These are phyloP conservation scores for Brachyhypopomus occidentalis DNA, from an alignment of 2,113 vertebrate species.

Conservation along the genomic window DNA sequence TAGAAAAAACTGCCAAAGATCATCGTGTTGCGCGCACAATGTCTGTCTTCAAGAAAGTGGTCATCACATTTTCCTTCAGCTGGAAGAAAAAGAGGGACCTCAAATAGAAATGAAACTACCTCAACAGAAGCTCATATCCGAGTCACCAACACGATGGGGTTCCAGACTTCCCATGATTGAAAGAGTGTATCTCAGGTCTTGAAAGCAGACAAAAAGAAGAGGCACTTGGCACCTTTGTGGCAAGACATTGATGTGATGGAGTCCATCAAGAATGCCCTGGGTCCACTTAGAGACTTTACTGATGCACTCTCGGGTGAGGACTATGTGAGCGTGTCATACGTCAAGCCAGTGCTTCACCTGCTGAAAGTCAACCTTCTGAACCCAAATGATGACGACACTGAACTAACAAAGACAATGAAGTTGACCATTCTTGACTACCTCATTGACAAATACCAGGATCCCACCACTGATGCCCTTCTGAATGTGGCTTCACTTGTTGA, in stretches of 20 bases:
- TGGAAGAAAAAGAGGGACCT: constrained; percentile 34
- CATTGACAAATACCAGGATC: constrained; percentile 29
- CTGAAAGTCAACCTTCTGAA: constrained; percentile 14
- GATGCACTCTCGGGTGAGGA: constrained; percentile 22
- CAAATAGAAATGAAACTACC: constrained; percentile 21
- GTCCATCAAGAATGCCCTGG: constrained; percentile 26
- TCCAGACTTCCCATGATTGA: constrained; percentile 27
- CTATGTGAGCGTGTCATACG: constrained; percentile 11
- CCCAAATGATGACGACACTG: constrained; percentile 5
- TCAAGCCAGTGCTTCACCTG: not conserved
- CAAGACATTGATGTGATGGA: constrained; percentile 32
- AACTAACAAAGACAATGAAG: constrained; percentile 13
- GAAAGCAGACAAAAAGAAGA: constrained; percentile 17
- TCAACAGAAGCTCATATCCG: constrained; percentile 12
- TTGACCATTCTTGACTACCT: not conserved
- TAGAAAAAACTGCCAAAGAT: constrained; percentile 35
- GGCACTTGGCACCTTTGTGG: constrained; percentile 10
- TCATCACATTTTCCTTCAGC: constrained; percentile 31
- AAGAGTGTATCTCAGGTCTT: constrained; percentile 26
- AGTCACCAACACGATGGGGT: constrained; percentile 26
- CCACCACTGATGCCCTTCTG: constrained; percentile 27
- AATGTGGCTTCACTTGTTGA: constrained; percentile 29
- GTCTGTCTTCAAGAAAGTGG: constrained; percentile 31
- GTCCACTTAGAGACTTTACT: constrained; percentile 24
- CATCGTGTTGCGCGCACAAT: constrained; percentile 11